phyloP scores from a whole-genome alignment of 2,888 invertebrate genomes.

The Acrocera orbiculus region DNA sequence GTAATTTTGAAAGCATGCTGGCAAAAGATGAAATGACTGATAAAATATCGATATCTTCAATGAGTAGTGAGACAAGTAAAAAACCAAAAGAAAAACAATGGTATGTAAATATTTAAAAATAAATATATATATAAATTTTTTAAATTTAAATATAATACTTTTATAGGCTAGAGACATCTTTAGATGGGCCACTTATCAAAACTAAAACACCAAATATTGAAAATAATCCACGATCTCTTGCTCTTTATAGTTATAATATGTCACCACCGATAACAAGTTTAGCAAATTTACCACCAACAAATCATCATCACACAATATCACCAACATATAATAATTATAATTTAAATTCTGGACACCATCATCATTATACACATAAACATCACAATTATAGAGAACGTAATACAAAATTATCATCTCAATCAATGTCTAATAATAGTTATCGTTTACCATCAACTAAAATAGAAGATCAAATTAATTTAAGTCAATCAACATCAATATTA shows the following conservation, averaged over 20 bases:
- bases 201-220: slow-evolving; percentile 7
- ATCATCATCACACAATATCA: slow-evolving; percentile 1
- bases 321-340: slow-evolving; percentile 2
- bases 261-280: no score
- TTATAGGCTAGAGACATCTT: slow-evolving; percentile 24
- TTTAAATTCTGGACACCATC: background rate
- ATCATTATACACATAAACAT: slow-evolving; percentile 2
- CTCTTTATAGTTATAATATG: no score
- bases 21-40: slow-evolving; percentile 15
- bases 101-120: slow-evolving; percentile 11
- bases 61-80: slow-evolving; percentile 23
- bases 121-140: background rate
- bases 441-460: slow-evolving; percentile 7
- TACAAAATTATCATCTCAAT: slow-evolving; percentile 28
- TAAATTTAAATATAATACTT: background rate
- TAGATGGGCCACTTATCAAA: slow-evolving; percentile 25
- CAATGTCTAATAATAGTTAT: slow-evolving; percentile 20
- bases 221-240: background rate
- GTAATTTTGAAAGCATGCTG: slow-evolving; percentile 10
- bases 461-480: slow-evolving; percentile 20
- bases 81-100: slow-evolving; percentile 27
- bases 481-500: slow-evolving; percentile 27
- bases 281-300: no score
- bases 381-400: slow-evolving; percentile 15
- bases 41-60: slow-evolving; percentile 25